phyloP scores from a whole-genome alignment of 2,797 vertebrate genomes.

The Cryptoprocta ferox region DNA sequence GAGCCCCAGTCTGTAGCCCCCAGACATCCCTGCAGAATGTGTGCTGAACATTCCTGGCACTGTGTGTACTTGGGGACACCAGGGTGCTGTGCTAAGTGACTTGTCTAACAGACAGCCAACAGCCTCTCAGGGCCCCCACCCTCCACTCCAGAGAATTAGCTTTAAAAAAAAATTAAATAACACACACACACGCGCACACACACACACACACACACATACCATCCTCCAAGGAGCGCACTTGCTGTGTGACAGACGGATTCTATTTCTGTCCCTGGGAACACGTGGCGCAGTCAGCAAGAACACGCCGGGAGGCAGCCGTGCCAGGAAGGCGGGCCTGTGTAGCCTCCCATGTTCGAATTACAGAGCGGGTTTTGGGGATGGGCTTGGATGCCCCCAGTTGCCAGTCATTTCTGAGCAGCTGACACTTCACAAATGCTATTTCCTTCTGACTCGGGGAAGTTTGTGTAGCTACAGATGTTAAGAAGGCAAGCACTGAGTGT shows the following conservation, averaged over 20 bases:
- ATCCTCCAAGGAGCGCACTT: conserved; percentile 32
- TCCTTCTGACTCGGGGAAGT: conserved; percentile 56
- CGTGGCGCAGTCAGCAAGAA: neutral
- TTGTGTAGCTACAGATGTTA: conserved; percentile 58
- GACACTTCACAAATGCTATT: conserved; percentile 75
- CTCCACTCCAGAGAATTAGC: neutral
- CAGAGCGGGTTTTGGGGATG: conserved; percentile 58
- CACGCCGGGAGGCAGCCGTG: neutral
- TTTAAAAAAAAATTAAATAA: neutral
- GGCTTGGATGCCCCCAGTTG: conserved; percentile 33
- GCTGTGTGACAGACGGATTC: conserved; percentile 69
- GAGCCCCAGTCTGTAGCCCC: neutral
- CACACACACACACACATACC: neutral
- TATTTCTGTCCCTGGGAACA: conserved; percentile 69
- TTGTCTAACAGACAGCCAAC: neutral
- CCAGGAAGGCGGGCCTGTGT: neutral
- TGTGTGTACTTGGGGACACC: neutral
- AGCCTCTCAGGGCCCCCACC: neutral
- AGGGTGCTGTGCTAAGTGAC: neutral
- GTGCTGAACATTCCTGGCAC: neutral
- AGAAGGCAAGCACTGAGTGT: conserved; percentile 43
- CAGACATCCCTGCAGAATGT: neutral
- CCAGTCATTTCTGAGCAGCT: conserved; percentile 77
- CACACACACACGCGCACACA: neutral
- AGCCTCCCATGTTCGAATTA: neutral